Evolutionary conservation across 1,140 invertebrate genomes (phyloP), one percentile per base, ranked within the genome.

Genomic region (Chelonus insularis): DNA sequence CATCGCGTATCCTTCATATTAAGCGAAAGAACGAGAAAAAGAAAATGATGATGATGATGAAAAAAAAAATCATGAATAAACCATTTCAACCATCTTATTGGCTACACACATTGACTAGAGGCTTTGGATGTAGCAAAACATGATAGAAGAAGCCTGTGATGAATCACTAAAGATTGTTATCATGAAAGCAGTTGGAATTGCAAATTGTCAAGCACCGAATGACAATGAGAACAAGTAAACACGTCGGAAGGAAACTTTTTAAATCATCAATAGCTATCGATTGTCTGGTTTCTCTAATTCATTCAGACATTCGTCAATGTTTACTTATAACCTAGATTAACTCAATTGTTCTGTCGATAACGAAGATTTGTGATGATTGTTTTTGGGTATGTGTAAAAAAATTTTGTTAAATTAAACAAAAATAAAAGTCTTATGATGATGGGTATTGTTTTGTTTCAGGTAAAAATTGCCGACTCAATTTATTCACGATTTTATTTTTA

Each of bases 61-160:
- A 48, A 25, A 39, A 52, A 55, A 37, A 55, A 55, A 37, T 55
- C 52, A 55, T 55, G 52, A 55, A 55, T 55, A 55, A 41, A 18
- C 29, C 52, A 55, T 55, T 39, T 55, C 25, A 20, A 37, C 34
- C 52, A 18, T 39, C 20, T 55, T 16, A 55, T 55, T 51, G 18
- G 36, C n/a, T 29, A 23, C 32, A 36, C 25, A 55, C 52, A 37
- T 37, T 55, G 52, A n/a, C 21, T 9, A 50, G 21, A 18, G 18
- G 16, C 21, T n/a, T 2, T n/a, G 47, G 4, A 23, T 6, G 16
- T 1, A 51, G 8, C 5, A 34, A n/a, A 34, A 5, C 18, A 51
- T 16, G 25, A 32, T n/a, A 12, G 23, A 23, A 23, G 48, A 51
- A 51, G 18, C 11, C 12, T 18, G 21, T 23, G 48, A 51, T 51